These are phyloP conservation scores for Petrocephalus sullivani DNA, from an alignment of 2,797 vertebrate species.

Conservation along the genomic window DNA sequence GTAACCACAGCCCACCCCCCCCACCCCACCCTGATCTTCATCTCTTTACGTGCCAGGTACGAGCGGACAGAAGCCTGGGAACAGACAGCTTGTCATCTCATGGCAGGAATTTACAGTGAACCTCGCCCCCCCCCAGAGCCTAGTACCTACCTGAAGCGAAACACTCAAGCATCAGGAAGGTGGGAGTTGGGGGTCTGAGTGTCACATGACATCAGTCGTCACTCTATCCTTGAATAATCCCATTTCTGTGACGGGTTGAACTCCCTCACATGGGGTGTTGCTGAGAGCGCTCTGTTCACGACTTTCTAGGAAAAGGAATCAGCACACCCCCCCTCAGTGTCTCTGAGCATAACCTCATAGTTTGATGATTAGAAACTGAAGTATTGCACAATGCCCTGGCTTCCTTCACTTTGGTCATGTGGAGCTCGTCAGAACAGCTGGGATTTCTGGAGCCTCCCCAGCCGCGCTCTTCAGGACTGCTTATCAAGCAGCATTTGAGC, in stretches of 20 bases:
- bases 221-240: not conserved
- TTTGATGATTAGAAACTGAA: not conserved
- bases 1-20: not conserved
- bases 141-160: not conserved
- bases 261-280: not conserved
- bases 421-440: not conserved
- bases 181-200: not conserved
- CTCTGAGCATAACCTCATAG: not conserved
- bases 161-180: not conserved
- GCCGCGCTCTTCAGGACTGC: not conserved
- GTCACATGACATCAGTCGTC: not conserved
- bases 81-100: not conserved
- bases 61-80: not conserved
- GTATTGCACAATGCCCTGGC: not conserved
- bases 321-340: not conserved
- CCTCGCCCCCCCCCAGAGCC: not conserved
- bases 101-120: not conserved
- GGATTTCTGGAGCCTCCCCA: not conserved
- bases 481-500: not conserved
- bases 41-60: not conserved
- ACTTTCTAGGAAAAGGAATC: not conserved
- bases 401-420: not conserved
- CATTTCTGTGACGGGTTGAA: not conserved
- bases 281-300: not conserved
- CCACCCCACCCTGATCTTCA: not conserved